Conservation (phyloP, 2,888 invertebrate species). For the Scaptomyza caliginosa region DNA sequence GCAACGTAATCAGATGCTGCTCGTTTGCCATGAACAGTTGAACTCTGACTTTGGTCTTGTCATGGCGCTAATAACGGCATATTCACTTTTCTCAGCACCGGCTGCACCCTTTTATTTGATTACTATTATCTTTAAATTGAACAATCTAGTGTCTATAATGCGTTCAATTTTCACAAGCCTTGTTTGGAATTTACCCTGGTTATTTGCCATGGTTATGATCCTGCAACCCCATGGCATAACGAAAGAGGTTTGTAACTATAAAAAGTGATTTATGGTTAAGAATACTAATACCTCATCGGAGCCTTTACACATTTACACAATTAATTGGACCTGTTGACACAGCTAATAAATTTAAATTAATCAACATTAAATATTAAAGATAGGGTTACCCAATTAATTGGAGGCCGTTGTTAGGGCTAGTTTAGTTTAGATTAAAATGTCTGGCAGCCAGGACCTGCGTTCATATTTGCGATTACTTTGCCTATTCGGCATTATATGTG, state of each 20-base stretch:
- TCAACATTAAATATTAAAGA: conserved; percentile 12
- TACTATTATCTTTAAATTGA: conserved; percentile 45
- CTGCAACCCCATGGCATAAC: conserved; percentile 45
- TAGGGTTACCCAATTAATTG: conserved; percentile 22
- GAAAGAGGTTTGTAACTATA: conserved; percentile 55
- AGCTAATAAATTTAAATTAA: conserved; percentile 4
- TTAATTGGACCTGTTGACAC: background rate
- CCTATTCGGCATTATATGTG: conserved; percentile 53
- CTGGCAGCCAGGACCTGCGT: conserved; percentile 42
- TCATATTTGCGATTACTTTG: conserved; percentile 43
- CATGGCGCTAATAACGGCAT: conserved; percentile 51
- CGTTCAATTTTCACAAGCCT: conserved; percentile 6
- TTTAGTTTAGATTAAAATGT: conserved; percentile 42
- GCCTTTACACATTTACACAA: background rate
- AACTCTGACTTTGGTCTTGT: conserved; percentile 60
- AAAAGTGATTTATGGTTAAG: too few relatives aligned
- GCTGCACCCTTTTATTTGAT: conserved; percentile 64
- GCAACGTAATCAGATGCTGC: conserved; percentile 54
- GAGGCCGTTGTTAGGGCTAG: too few relatives aligned
- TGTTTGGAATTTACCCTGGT: conserved; percentile 54
- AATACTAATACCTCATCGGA: background rate
- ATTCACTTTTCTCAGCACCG: conserved; percentile 52
- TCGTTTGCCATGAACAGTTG: conserved; percentile 58
- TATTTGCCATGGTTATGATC: conserved; percentile 29
- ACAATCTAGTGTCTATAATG: background rate